A percentile compares a stretch with the other conserved stretches of the same genome.
Evolutionary conservation across 2,113 vertebrate species (phyloP).

Genomic region (Phalacrocorax brasilianus): DNA sequence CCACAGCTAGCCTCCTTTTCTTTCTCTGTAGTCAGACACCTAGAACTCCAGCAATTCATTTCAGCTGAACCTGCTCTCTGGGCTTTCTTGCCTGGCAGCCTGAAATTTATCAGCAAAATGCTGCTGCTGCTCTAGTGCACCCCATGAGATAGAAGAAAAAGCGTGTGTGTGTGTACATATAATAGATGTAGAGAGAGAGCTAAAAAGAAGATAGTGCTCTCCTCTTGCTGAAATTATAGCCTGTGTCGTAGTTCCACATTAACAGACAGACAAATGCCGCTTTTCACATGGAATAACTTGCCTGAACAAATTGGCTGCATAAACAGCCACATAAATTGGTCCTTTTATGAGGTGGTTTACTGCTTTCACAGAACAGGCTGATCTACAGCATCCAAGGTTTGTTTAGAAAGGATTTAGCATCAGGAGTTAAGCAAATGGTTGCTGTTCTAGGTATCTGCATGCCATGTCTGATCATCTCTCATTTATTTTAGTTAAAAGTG

Average conservation of each 20-base stretch:
- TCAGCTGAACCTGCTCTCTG: background rate
- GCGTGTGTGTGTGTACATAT: too few relatives aligned
- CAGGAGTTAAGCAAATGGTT: background rate
- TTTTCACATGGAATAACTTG: background rate
- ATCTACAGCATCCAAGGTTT: background rate
- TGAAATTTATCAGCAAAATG: background rate
- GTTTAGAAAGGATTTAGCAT: slow-evolving; percentile 6
- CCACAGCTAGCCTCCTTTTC: background rate
- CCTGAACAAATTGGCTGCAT: background rate
- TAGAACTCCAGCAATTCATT: background rate
- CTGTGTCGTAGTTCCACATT: background rate
- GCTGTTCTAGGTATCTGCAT: background rate
- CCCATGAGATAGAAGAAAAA: background rate
- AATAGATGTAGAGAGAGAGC: background rate
- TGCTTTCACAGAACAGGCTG: background rate
- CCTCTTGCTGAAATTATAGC: background rate
- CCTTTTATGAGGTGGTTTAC: background rate
- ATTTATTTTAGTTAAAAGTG: background rate
- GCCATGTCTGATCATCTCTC: background rate
- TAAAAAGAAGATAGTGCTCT: background rate
- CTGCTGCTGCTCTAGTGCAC: background rate
- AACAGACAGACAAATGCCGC: background rate
- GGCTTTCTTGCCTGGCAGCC: background rate
- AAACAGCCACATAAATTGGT: background rate
- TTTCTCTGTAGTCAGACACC: background rate